Evolutionary conservation across 2,888 invertebrate genomes (phyloP).

Genomic region (Lasioglossum vierecki): DNA sequence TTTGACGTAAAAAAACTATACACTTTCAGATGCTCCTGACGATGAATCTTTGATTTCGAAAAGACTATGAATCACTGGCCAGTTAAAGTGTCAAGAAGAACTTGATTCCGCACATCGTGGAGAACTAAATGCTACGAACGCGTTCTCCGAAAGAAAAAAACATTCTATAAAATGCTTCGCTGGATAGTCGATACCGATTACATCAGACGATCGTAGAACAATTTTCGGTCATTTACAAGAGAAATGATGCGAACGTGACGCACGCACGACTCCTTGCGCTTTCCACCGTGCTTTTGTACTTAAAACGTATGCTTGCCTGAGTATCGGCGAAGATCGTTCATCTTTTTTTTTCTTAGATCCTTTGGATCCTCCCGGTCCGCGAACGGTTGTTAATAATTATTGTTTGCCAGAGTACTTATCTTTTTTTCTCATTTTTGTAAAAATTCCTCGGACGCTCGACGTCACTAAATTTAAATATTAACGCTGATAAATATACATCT

Average conservation of each 20-base stretch:
- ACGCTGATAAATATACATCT: slow-evolving; percentile 65
- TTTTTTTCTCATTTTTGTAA: slow-evolving; percentile 21
- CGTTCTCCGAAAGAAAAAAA: background rate
- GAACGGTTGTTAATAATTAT: slow-evolving; percentile 24
- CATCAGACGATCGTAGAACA: slow-evolving; percentile 53
- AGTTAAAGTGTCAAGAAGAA: background rate
- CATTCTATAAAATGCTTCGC: slow-evolving; percentile 5
- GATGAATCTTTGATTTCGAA: background rate
- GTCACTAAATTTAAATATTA: slow-evolving; percentile 62
- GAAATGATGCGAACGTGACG: slow-evolving; percentile 52
- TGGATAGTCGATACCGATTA: slow-evolving; percentile 31
- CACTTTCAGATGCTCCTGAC: background rate
- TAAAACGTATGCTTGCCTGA: slow-evolving; percentile 80
- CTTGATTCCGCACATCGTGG: slow-evolving; percentile 1
- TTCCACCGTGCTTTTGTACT: slow-evolving; percentile 77
- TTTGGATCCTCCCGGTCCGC: slow-evolving; percentile 17
- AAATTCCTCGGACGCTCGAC: slow-evolving; percentile 48
- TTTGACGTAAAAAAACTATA: background rate
- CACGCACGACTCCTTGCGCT: slow-evolving; percentile 41
- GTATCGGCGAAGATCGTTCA: slow-evolving; percentile 78
- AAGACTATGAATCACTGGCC: background rate
- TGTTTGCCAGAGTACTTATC: slow-evolving; percentile 29
- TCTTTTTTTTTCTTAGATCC: background rate
- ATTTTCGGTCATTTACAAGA: slow-evolving; percentile 55
- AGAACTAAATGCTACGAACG: background rate